Evolutionary conservation across 2,888 invertebrate species (phyloP).

Genomic region (Drosophila monieri): DNA sequence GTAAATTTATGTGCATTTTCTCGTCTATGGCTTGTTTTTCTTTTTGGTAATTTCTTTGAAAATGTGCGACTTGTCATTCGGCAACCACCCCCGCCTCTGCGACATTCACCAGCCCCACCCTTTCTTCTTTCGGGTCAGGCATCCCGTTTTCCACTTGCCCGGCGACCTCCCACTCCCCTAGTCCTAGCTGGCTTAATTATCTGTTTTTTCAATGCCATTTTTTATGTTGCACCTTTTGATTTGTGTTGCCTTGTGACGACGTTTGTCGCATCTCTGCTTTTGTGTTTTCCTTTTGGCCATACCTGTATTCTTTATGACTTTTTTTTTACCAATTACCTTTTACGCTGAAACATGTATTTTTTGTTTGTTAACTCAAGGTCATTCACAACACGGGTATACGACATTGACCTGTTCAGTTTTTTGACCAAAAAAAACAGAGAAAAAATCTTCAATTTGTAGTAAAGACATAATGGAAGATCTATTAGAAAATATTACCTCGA

Average conservation of each 20-base stretch:
- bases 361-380: slow-evolving; percentile 34
- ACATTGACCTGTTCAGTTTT: slow-evolving; percentile 3
- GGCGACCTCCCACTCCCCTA: slow-evolving; percentile 49
- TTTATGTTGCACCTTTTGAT: slow-evolving; percentile 78
- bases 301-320: slow-evolving; percentile 39
- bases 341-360: slow-evolving; percentile 34
- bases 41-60: slow-evolving; percentile 71
- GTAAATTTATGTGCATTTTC: slow-evolving; percentile 68
- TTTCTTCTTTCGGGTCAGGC: slow-evolving; percentile 27
- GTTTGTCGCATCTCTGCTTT: slow-evolving; percentile 36
- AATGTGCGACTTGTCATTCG: slow-evolving; percentile 80
- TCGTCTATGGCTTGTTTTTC: slow-evolving; percentile 55
- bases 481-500: neutral
- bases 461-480: neutral
- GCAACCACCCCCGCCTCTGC: slow-evolving; percentile 34
- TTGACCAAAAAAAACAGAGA: neutral
- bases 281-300: slow-evolving; percentile 18
- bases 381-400: slow-evolving; percentile 9
- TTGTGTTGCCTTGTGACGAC: slow-evolving; percentile 65
- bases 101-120: slow-evolving; percentile 20
- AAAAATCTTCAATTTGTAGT: neutral
- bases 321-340: slow-evolving; percentile 47
- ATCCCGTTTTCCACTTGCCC: slow-evolving; percentile 64
- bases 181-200: slow-evolving; percentile 68
- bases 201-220: slow-evolving; percentile 72